These are phyloP conservation scores for Notothenia coriiceps DNA, from an alignment of 2,113 vertebrate species.

Conservation along the genomic window DNA sequence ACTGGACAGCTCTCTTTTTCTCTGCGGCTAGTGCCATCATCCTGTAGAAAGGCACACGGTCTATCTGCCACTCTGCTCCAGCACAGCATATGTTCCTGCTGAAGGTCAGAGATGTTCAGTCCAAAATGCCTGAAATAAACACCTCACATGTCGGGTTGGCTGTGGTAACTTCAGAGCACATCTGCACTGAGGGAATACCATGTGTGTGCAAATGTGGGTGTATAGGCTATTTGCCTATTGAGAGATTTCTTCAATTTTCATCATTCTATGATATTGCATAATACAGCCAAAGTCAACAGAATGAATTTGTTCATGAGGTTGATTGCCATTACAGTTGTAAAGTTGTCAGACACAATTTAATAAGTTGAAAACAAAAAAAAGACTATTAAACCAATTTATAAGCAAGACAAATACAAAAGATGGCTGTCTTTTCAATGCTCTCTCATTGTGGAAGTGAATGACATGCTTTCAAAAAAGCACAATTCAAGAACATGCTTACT, in stretches of 20 bases:
- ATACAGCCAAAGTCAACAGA: constrained; percentile 24
- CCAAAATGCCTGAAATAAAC: constrained; percentile 78
- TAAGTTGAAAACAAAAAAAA: background rate
- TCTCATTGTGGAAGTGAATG: background rate
- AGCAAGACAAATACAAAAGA: background rate
- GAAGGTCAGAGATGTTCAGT: constrained; percentile 81
- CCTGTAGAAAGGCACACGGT: constrained; percentile 69
- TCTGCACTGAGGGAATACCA: constrained; percentile 40
- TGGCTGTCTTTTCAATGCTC: background rate
- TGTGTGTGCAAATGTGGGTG: background rate
- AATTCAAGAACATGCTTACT: background rate
- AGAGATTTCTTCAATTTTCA: constrained; percentile 34
- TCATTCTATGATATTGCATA: constrained; percentile 42
- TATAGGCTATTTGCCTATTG: background rate
- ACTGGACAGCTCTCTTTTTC: constrained; percentile 77
- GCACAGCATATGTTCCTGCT: constrained; percentile 82
- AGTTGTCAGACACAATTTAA: background rate
- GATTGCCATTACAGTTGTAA: background rate
- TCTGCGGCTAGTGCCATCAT: constrained; percentile 74
- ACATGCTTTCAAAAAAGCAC: background rate
- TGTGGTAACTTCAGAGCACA: constrained; percentile 40
- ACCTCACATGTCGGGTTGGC: constrained; percentile 56
- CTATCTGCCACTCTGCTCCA: constrained; percentile 66
- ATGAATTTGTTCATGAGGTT: constrained; percentile 3
- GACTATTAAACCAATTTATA: background rate